Conservation (phyloP, 1,140 invertebrate genomes). For the Drosophila ercepeae region DNA sequence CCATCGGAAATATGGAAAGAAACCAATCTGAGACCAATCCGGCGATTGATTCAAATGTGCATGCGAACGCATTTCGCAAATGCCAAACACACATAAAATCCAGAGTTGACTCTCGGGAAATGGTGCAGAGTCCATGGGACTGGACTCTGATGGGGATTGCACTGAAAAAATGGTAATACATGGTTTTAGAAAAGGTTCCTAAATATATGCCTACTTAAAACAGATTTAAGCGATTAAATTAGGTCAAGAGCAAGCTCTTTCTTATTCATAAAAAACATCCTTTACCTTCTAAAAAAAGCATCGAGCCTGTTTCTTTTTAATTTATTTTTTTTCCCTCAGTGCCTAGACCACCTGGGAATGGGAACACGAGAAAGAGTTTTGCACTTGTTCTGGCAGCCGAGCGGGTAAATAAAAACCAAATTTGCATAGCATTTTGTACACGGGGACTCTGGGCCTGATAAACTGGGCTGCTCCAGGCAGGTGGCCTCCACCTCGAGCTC, state of each 20-base stretch:
- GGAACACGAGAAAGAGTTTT: conserved; percentile 20
- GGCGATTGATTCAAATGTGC: conserved; percentile 79
- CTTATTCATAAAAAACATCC: too few relatives aligned
- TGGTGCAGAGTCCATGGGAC: conserved; percentile 6
- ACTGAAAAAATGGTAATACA: background rate
- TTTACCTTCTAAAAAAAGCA: background rate
- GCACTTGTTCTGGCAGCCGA: conserved; percentile 74
- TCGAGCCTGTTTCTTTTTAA: too few relatives aligned
- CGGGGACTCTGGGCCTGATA: conserved; percentile 30
- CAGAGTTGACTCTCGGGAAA: conserved; percentile 44
- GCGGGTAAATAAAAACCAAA: conserved; percentile 51
- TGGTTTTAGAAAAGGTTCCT: too few relatives aligned
- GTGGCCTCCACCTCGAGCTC: conserved; percentile 11
- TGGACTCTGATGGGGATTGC: background rate
- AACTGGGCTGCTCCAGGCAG: conserved; percentile 43
- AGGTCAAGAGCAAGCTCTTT: too few relatives aligned
- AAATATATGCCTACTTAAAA: too few relatives aligned
- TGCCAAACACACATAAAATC: conserved; percentile 69
- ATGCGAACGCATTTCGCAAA: conserved; percentile 72
- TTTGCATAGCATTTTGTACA: conserved; percentile 65
- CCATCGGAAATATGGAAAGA: conserved; percentile 14
- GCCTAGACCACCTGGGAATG: conserved; percentile 24
- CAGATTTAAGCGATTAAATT: too few relatives aligned
- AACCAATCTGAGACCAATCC: conserved; percentile 53
- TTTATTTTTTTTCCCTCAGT: conserved; percentile 2